phyloP scores from a whole-genome alignment of 2,797 vertebrate genomes.

The Huso huso region DNA sequence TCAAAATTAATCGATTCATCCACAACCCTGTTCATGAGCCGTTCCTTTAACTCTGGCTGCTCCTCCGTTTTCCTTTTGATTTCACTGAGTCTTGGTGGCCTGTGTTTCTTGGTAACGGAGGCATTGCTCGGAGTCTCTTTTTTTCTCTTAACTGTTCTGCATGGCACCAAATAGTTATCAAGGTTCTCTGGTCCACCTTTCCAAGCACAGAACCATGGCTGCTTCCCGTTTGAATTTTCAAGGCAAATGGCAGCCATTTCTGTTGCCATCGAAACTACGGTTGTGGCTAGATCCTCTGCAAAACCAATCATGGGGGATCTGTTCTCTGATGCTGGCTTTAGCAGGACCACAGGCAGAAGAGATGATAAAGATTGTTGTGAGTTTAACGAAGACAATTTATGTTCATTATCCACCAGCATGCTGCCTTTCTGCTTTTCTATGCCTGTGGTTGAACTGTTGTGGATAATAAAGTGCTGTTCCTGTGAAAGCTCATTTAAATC shows the following conservation, averaged over 20 bases:
- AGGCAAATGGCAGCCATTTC: constrained; percentile 95
- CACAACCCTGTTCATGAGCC: constrained; percentile 87
- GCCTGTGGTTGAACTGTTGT: not conserved
- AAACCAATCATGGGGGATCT: constrained; percentile 78
- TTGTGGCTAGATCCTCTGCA: constrained; percentile 89
- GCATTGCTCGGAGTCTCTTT: constrained; percentile 68
- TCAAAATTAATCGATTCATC: constrained; percentile 86
- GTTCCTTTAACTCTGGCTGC: constrained; percentile 94
- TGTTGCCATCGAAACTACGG: constrained; percentile 96
- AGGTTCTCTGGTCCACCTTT: constrained; percentile 63
- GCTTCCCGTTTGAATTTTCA: constrained; percentile 90
- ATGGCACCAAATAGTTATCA: constrained; percentile 66
- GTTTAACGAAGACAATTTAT: constrained; percentile 52
- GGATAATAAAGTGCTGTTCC: constrained; percentile 37
- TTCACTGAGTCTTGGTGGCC: constrained; percentile 92
- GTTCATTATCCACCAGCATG: constrained; percentile 40
- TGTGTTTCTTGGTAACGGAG: constrained; percentile 74
- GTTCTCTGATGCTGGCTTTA: constrained; percentile 62
- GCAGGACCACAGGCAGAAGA: constrained; percentile 46
- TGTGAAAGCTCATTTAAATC: constrained; percentile 42
- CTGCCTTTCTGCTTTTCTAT: constrained; percentile 32
- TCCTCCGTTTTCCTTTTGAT: constrained; percentile 97
- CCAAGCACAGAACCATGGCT: constrained; percentile 94
- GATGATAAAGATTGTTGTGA: constrained; percentile 50
- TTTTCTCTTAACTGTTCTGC: constrained; percentile 70